Conservation (phyloP, 2,797 vertebrate genomes). For the Eupleurogrammus muticus region DNA sequence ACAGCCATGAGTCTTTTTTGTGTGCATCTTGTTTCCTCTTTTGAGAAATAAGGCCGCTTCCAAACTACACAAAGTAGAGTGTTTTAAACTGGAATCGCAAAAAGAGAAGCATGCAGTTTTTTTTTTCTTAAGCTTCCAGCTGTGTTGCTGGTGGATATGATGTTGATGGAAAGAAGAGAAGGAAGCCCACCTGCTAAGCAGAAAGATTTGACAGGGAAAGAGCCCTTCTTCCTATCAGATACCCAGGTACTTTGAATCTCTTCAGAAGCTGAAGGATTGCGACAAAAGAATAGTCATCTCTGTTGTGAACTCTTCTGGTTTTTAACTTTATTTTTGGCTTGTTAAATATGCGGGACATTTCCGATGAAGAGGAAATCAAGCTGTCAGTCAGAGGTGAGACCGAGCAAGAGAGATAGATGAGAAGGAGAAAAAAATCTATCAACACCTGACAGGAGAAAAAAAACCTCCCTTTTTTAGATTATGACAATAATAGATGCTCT, state of each 20-base stretch:
- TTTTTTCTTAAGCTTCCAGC: constrained; percentile 43
- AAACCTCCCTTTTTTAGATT: background rate
- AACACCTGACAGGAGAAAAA: constrained; percentile 25
- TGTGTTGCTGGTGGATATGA: constrained; percentile 36
- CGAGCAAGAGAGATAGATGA: constrained; percentile 20
- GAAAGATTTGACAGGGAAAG: constrained; percentile 23
- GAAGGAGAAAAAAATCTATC: constrained; percentile 26
- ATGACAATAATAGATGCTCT: constrained; percentile 1
- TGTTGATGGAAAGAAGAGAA: constrained; percentile 35
- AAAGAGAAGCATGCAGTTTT: constrained; percentile 3
- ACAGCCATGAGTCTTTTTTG: constrained; percentile 1
- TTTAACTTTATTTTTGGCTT: background rate
- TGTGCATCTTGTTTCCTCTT: constrained; percentile 28
- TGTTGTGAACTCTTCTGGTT: background rate
- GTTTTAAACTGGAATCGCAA: constrained; percentile 30
- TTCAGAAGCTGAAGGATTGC: constrained; percentile 22
- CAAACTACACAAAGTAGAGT: constrained; percentile 37
- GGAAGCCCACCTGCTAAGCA: constrained; percentile 50
- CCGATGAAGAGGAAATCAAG: constrained; percentile 13
- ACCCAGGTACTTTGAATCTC: constrained; percentile 33
- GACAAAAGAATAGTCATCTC: constrained; percentile 4
- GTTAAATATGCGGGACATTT: constrained; percentile 18
- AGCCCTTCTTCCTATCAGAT: constrained; percentile 38
- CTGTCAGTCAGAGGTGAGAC: constrained; percentile 24
- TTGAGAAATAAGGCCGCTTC: constrained; percentile 37